Percentiles rank a stretch among this genome's conserved stretches.
phyloP scores from a whole-genome alignment of 2,113 vertebrate species.

The Trogon melanurus region DNA sequence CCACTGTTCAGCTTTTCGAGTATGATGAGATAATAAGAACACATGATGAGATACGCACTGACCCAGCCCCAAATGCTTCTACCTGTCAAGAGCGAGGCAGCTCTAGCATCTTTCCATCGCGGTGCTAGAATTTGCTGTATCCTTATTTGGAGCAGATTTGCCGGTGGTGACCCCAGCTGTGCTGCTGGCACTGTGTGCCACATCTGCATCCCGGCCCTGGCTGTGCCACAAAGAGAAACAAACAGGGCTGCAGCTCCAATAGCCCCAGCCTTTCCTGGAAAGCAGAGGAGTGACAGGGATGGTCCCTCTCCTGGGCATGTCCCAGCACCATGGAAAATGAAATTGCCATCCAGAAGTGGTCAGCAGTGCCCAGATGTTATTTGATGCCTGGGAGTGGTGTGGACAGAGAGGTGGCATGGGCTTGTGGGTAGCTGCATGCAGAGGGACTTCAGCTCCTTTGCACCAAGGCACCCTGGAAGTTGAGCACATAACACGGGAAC shows the following conservation, averaged over 20 bases:
- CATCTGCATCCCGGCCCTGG: accelerated
- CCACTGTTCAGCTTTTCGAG: background rate
- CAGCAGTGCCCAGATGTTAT: accelerated
- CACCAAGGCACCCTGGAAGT: background rate
- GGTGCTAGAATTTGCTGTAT: background rate
- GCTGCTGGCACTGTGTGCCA: background rate
- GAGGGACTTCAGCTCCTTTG: background rate
- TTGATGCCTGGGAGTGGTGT: background rate
- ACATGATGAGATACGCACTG: accelerated
- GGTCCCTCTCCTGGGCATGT: background rate
- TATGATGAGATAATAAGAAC: background rate
- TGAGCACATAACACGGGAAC: accelerated
- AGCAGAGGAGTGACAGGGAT: background rate
- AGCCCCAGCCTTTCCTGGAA: background rate
- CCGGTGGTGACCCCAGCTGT: background rate
- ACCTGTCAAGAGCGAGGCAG: background rate
- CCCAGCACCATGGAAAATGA: background rate
- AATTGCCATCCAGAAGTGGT: background rate
- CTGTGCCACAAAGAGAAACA: background rate
- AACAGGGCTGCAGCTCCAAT: background rate
- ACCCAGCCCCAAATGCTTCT: background rate
- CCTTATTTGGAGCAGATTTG: background rate
- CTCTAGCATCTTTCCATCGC: too few species aligned
- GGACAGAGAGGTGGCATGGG: background rate
- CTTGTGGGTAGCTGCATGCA: background rate